Base-by-base conservation (phyloP, 2,797 vertebrate species). In the Sebastes cheni region DNA sequence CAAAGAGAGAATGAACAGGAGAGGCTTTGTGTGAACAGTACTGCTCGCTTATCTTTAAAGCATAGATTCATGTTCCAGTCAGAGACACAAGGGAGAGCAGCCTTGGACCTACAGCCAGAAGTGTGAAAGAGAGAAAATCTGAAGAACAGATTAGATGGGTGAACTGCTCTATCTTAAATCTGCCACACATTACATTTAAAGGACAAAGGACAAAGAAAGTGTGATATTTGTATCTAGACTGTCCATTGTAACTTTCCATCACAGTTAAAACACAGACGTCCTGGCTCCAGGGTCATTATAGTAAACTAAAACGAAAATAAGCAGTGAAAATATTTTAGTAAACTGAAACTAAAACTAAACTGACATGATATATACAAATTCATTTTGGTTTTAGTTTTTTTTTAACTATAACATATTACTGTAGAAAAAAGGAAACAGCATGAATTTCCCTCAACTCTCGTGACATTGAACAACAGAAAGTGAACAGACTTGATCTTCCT, bases 41-140 rank as follows among this genome's bases (percentile, higher is more conserved):
- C 67, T 20, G 81, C 77, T 59, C 1, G 13, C 79, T 90, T 88
- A 87, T 91, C 88, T 91, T 86, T 74, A 59, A 83, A 81, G 77
- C 71, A 68, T 71, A 72, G 72, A 90, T 89, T 80, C 72, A 79
- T 83, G 82, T 76, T 62, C 71, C 60, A 60, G 79, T 67, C 55
- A 6, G 67, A 80, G 79, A 86, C 84, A 74, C 80, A 75, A 65
- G 56, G n/a, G 61, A 72, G 62, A 56, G 66, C 25, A 70, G 74
- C 65, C 70, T 67, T 75, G 58, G 67, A 50, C 76, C 67, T 56
- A 27, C 58, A 75, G 71, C 74, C 79, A 77, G 74, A 72, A 61
- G 69, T 85, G 79, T 76, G 34, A 78, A 71, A 64, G 55, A 59
- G 52, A 77, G 65, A 68, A 77, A 32, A 77, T 71, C 77, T 72